Base-by-base conservation (phyloP, 2,797 vertebrate genomes). In the Cossypha dichroa region DNA sequence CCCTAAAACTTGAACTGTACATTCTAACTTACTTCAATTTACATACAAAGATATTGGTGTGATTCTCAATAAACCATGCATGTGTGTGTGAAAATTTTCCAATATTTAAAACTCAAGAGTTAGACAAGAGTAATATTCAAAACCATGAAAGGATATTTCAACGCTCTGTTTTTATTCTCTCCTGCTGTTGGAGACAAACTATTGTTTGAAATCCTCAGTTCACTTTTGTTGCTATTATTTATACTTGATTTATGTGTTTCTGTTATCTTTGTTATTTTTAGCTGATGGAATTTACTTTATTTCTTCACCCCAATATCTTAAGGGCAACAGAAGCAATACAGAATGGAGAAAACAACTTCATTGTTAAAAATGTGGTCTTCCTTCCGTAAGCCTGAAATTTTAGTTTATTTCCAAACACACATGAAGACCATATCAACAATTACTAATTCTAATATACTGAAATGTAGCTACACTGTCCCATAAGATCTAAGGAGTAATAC, bases 251-350 rank as follows among this genome's bases (percentile, higher is more conserved):
- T 96, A 97, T 97, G 95, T 86, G 83, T 78, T 89, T 96, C 87
- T 92, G 86, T 94, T 96, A 96, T 95, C 96, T 93, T 91, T 94
- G 76, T 93, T 96, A 92, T 93, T 95, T 96, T 94, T 95, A 93
- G 88, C 49, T 91, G 95, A 96, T 97, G 67, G 91, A 96, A 97
- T 95, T 94, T 91, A 84, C 40, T 92, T 92, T 67, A 94, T 93
- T 96, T 94, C 84, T 96, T 97, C 96, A 96, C 93, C 93, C 88
- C 94, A 94, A 93, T 97, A 95, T 96, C 94, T 96, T 86, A 94
- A 96, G 95, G 94, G 93, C 96, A 97, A 73, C 54, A 90, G 69
- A 93, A 96, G 75, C 63, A 90, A 87, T 73, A 82, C 10, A 86
- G 62, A 93, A 95, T 16, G 38, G 56, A 88, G 94, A 92, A 40